Evolutionary conservation across 2,113 vertebrate species (phyloP).

Genomic region (Petrocephalus microphthalmus): DNA sequence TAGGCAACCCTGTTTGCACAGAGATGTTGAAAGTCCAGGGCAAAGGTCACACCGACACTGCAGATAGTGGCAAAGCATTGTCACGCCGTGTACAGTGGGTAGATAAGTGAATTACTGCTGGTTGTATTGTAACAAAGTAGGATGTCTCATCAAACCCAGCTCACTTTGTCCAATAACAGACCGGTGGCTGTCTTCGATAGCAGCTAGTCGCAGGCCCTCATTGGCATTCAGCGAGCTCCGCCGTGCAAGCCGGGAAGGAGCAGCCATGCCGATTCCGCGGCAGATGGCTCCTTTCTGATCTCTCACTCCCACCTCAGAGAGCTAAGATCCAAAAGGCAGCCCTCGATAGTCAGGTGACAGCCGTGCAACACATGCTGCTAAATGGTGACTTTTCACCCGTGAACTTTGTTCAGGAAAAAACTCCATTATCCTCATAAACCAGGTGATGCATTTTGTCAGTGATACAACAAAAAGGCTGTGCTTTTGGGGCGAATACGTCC

Average conservation of each 20-base stretch:
- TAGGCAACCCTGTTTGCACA: not conserved
- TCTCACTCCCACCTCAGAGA: not conserved
- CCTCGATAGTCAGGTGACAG: not conserved
- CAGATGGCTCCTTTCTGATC: not conserved
- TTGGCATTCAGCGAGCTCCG: not conserved
- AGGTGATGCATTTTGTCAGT: not conserved
- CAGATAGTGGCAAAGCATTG: not conserved
- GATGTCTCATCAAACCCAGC: not conserved
- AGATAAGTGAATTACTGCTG: not conserved
- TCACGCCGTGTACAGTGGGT: not conserved
- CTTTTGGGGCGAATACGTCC: not conserved
- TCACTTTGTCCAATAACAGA: not conserved
- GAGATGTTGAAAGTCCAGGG: not conserved
- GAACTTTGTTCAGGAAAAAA: conserved; percentile 6
- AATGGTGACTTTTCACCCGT: not conserved
- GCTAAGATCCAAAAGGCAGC: not conserved
- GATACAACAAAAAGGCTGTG: not conserved
- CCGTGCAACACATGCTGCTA: not conserved
- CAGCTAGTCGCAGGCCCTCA: not conserved
- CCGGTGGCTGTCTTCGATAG: not conserved
- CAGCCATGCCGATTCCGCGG: not conserved
- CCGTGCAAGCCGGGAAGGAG: not conserved
- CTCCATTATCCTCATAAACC: not conserved
- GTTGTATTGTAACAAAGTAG: not conserved
- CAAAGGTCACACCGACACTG: not conserved